Conservation (phyloP, 1,140 invertebrate genomes). For the Tyrophagus putrescentiae region DNA sequence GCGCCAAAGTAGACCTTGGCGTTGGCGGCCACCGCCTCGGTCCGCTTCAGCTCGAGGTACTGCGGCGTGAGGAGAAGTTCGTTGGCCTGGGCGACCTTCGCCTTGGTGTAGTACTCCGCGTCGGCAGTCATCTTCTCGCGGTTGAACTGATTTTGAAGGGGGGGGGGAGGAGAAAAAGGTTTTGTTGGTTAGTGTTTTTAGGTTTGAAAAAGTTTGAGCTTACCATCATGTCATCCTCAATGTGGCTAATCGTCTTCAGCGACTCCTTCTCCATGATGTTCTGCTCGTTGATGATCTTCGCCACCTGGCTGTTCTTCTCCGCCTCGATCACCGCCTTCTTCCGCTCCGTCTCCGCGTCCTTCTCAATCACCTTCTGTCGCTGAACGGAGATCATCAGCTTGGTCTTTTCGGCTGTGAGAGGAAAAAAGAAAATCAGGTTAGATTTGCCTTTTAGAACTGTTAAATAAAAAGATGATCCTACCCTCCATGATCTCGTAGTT, state of each 20-base stretch:
- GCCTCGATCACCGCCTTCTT: conserved; percentile 79
- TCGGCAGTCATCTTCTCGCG: conserved; percentile 59
- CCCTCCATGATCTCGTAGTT: conserved; percentile 77
- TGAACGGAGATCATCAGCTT: conserved; percentile 69
- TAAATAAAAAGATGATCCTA: background rate
- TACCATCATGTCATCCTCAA: conserved; percentile 74
- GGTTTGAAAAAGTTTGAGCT: no score
- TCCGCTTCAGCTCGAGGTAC: conserved; percentile 65
- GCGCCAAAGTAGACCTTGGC: conserved; percentile 72
- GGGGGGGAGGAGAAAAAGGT: no score
- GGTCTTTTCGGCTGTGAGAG: conserved; percentile 69
- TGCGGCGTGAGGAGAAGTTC: conserved; percentile 54
- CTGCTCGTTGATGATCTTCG: conserved; percentile 72
- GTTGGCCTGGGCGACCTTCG: conserved; percentile 61
- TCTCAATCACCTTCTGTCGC: conserved; percentile 79
- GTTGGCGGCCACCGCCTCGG: conserved; percentile 60
- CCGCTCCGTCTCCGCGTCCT: conserved; percentile 78
- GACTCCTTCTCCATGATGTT: conserved; percentile 89
- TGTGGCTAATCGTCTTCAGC: conserved; percentile 60
- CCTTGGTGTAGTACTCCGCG: conserved; percentile 58
- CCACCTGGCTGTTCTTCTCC: conserved; percentile 68
- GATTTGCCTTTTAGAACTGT: background rate
- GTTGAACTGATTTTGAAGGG: conserved; percentile 63
- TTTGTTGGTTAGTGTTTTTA: no score
- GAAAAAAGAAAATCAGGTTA: conserved; percentile 10